phyloP scores from a whole-genome alignment of 2,797 vertebrate genomes.

The Poeciliopsis presidionis region DNA sequence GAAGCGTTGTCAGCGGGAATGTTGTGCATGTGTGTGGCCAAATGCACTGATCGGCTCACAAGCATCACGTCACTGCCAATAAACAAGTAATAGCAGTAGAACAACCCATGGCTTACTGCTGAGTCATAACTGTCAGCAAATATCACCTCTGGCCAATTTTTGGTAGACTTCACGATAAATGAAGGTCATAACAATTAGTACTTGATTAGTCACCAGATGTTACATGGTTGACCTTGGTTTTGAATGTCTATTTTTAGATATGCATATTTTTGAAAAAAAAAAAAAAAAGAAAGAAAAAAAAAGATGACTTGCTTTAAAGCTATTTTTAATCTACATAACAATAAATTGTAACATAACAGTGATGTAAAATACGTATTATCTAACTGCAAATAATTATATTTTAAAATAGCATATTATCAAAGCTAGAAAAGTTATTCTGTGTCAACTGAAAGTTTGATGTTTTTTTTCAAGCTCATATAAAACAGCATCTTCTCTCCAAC shows the following conservation, averaged over 20 bases:
- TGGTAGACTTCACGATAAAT: slow-evolving; percentile 17
- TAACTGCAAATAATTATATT: background rate
- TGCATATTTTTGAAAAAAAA: background rate
- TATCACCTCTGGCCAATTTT: slow-evolving; percentile 57
- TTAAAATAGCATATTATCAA: background rate
- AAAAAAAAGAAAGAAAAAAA: too few relatives aligned
- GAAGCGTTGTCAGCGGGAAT: slow-evolving; percentile 38
- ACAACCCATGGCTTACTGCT: slow-evolving; percentile 49
- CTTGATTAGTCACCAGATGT: background rate
- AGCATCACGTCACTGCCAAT: slow-evolving; percentile 63
- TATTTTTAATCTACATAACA: background rate
- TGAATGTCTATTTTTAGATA: background rate
- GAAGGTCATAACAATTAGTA: slow-evolving; percentile 34
- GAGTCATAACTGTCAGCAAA: slow-evolving; percentile 52
- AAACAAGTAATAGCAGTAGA: slow-evolving; percentile 64
- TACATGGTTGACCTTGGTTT: background rate
- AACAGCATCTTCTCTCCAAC: background rate
- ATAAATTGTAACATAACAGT: too few relatives aligned
- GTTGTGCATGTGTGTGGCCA: slow-evolving; percentile 57
- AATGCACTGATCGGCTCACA: slow-evolving; percentile 57
- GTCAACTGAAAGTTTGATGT: background rate
- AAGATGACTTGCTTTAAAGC: background rate
- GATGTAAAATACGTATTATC: background rate
- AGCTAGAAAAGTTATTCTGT: background rate
- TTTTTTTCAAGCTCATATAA: background rate